Evolutionary conservation across 2,797 vertebrate species (phyloP).

Genomic region (Aplochiton taeniatus): DNA sequence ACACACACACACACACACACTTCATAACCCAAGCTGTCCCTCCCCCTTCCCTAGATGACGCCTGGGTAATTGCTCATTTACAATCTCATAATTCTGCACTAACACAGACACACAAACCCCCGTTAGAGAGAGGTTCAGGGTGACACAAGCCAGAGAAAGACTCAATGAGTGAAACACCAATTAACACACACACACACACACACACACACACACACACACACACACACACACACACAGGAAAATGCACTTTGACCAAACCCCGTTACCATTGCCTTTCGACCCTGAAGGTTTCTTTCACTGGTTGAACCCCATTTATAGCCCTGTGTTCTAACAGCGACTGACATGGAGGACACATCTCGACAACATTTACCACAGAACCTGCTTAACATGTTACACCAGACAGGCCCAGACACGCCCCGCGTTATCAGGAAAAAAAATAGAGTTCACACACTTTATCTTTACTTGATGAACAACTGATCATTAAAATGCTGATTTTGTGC

Average conservation of each 20-base stretch:
- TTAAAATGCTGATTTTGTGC: too few species aligned
- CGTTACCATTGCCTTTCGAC: constrained; percentile 21
- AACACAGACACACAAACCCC: constrained; percentile 4
- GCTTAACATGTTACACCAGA: too few species aligned
- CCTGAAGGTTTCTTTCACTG: constrained; percentile 6
- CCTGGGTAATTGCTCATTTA: constrained; percentile 29
- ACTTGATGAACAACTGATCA: too few species aligned
- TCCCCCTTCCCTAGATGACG: constrained; percentile 17
- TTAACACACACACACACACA: constrained; percentile 3
- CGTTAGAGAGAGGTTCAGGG: too few species aligned
- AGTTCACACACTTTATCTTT: too few species aligned
- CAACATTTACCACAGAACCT: too few species aligned
- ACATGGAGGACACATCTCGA: too few species aligned
- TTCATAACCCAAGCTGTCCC: constrained; percentile 16
- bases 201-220: constrained; percentile 7
- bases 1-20: constrained; percentile 20
- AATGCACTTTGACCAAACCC: too few species aligned
- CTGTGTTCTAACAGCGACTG: too few species aligned
- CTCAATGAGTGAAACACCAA: neutral
- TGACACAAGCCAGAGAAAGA: neutral
- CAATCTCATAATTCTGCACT: constrained; percentile 13
- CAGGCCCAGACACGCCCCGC: too few species aligned
- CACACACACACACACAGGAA: constrained; percentile 1
- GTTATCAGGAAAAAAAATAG: too few species aligned
- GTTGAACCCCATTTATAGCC: neutral